Conservation (phyloP, 2,113 vertebrate genomes). For the Hymenochirus boettgeri region DNA sequence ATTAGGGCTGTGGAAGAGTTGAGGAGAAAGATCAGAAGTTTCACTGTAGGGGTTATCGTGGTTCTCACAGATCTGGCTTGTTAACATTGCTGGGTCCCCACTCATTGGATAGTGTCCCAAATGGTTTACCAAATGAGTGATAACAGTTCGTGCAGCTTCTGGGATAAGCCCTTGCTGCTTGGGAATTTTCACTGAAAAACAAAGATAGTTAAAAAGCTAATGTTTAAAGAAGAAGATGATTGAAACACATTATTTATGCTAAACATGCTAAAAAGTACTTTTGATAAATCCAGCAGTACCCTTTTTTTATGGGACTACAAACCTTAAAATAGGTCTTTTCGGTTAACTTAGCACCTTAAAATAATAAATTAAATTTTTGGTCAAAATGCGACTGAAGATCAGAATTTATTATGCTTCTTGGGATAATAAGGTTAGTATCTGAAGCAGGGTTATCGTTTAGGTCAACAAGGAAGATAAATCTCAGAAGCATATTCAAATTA, state of each 20-base stretch:
- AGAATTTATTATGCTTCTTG: constrained; percentile 17
- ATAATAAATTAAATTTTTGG: background rate
- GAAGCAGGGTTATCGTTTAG: constrained; percentile 20
- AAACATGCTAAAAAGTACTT: background rate
- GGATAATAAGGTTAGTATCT: constrained; percentile 1
- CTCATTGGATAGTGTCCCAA: constrained; percentile 96
- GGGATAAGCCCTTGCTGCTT: constrained; percentile 95
- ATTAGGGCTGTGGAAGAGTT: constrained; percentile 95
- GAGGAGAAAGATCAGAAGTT: constrained; percentile 85
- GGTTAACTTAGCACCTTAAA: too few species aligned
- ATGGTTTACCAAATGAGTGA: constrained; percentile 95
- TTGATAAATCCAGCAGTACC: too few species aligned
- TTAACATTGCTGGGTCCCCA: constrained; percentile 91
- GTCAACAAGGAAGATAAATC: constrained; percentile 23
- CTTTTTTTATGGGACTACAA: background rate
- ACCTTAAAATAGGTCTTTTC: too few species aligned
- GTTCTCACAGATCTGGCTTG: constrained; percentile 95
- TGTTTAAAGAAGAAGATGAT: too few species aligned
- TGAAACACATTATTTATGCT: background rate
- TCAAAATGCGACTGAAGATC: background rate
- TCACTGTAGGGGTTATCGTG: constrained; percentile 94
- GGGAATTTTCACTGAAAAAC: constrained; percentile 80
- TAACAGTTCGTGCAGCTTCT: constrained; percentile 93
- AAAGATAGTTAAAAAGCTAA: constrained; percentile 29
- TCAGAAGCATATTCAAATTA: constrained; percentile 35